phyloP scores from a whole-genome alignment of 2,113 vertebrate species.

The Craseonycteris thonglongyai region DNA sequence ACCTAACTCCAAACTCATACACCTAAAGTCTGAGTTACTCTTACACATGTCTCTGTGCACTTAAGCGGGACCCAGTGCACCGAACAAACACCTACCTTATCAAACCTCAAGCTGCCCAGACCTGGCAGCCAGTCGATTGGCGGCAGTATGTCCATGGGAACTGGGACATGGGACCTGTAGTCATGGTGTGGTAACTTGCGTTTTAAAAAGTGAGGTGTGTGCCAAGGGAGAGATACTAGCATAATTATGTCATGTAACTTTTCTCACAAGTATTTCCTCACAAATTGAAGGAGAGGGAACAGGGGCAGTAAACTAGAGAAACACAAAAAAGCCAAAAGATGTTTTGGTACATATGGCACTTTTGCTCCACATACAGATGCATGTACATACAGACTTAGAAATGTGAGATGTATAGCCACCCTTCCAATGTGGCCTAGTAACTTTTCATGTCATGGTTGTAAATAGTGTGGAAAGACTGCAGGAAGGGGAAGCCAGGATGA shows the following conservation, averaged over 20 bases:
- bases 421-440: not conserved
- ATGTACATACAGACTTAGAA: not conserved
- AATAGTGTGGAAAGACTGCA: not conserved
- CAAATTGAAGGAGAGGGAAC: not conserved
- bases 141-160: not conserved
- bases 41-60: fast-evolving
- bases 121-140: not conserved
- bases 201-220: not conserved
- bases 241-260: not conserved
- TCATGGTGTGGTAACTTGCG: not conserved
- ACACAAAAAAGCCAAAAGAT: not conserved
- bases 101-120: not conserved
- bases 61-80: not conserved
- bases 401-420: too few species aligned
- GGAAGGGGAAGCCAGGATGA: not conserved
- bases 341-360: not conserved
- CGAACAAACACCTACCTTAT: not conserved
- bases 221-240: not conserved
- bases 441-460: not conserved
- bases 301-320: not conserved
- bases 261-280: not conserved
- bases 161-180: not conserved
- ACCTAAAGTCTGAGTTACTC: not conserved
- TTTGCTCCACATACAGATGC: not conserved
- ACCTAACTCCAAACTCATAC: not conserved